These are phyloP conservation scores for Saccostrea echinata DNA, from an alignment of 1,140 invertebrate genomes.

Conservation along the genomic window DNA sequence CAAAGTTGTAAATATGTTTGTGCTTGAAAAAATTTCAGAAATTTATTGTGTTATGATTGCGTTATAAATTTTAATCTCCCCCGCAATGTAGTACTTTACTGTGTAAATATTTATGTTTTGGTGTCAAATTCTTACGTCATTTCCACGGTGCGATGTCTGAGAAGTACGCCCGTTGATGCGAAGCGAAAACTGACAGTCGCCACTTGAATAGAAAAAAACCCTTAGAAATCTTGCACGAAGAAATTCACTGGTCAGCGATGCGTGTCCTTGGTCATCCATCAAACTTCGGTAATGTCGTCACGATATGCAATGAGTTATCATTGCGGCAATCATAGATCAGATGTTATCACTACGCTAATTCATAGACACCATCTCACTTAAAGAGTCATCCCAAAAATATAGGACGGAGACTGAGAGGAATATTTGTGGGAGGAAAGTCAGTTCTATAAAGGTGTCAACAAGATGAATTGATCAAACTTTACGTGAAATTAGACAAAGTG, in stretches of 20 bases:
- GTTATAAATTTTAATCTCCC: background rate
- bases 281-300: conserved; percentile 19
- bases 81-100: background rate
- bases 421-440: background rate
- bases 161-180: background rate
- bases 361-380: background rate
- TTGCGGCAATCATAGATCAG: background rate
- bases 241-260: background rate
- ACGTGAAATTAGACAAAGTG: background rate
- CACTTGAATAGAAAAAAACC: background rate
- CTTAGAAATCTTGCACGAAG: background rate
- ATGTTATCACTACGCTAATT: background rate
- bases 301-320: conserved; percentile 30
- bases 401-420: background rate
- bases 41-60: background rate
- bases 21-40: background rate
- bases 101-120: conserved; percentile 2
- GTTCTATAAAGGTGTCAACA: background rate
- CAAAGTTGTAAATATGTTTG: no score
- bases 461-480: background rate
- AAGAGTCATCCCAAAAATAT: background rate
- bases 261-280: conserved; percentile 26
- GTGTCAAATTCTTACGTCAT: background rate
- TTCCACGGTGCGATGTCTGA: background rate
- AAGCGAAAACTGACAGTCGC: background rate